Percentiles rank a stretch among this genome's conserved stretches.
These are phyloP conservation scores for Harlomillsia oculata DNA, from an alignment of 1,140 invertebrate genomes.

Conservation along the genomic window DNA sequence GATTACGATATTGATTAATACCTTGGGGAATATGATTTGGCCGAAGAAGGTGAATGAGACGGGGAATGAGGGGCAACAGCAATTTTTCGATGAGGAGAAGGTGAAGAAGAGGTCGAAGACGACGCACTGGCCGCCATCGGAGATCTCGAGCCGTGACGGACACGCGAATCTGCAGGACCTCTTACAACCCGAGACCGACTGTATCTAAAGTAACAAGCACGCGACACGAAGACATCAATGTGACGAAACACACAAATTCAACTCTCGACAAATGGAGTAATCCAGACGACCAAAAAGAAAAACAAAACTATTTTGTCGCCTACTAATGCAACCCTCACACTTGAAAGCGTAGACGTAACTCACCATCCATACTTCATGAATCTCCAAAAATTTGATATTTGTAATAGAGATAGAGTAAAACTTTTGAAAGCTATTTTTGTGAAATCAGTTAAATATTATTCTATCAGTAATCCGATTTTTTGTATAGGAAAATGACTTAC, in stretches of 20 bases:
- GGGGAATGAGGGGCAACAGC: slow-evolving; percentile 32
- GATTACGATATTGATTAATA: slow-evolving; percentile 29
- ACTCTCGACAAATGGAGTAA: no score
- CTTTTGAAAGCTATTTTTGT: no score
- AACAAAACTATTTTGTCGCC: no score
- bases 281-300: no score
- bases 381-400: no score
- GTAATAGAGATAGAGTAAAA: no score
- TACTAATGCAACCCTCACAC: no score
- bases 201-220: slow-evolving; percentile 26
- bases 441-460: no score
- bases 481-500: slow-evolving; percentile 13
- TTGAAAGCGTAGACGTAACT: no score
- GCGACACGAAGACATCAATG: background rate
- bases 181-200: slow-evolving; percentile 34
- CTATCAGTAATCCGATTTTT: no score
- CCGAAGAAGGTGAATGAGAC: slow-evolving; percentile 35
- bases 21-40: slow-evolving; percentile 39
- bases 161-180: slow-evolving; percentile 38
- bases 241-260: slow-evolving; percentile 13
- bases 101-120: slow-evolving; percentile 39
- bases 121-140: slow-evolving; percentile 36
- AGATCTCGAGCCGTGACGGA: slow-evolving; percentile 43
- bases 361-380: no score
- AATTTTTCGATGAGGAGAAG: slow-evolving; percentile 33